A percentile compares a stretch with the other conserved stretches of the same genome.
phyloP scores from a whole-genome alignment of 2,113 vertebrate species.

The Pica pica region DNA sequence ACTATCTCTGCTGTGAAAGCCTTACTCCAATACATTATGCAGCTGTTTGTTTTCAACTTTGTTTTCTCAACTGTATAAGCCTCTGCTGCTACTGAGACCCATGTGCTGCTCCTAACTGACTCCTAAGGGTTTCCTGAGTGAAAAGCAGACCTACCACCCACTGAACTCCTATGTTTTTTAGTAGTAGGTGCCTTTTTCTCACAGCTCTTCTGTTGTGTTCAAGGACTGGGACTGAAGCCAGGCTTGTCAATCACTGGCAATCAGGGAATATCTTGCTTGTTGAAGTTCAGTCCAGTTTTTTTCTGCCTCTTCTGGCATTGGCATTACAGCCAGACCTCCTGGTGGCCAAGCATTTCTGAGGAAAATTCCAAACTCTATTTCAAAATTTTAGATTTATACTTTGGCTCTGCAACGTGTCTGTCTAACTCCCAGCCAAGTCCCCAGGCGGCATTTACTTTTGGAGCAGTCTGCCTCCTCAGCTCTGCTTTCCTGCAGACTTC shows the following conservation, averaged over 20 bases:
- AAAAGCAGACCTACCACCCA: not conserved
- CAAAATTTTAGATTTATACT: constrained; percentile 53
- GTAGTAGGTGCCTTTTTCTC: not conserved
- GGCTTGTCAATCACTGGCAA: not conserved
- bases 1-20: constrained; percentile 42
- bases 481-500: constrained; percentile 39
- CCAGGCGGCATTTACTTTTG: constrained; percentile 43
- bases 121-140: not conserved
- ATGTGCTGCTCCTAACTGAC: not conserved
- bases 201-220: not conserved
- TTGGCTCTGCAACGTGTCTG: not conserved
- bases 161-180: not conserved
- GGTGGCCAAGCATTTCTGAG: not conserved
- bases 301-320: constrained; percentile 10
- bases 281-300: constrained; percentile 26
- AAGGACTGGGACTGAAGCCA: not conserved
- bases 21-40: constrained; percentile 43
- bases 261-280: not conserved
- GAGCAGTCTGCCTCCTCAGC: constrained; percentile 9
- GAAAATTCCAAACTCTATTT: constrained; percentile 60
- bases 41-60: constrained; percentile 64
- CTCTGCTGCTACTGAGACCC: constrained; percentile 31
- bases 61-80: constrained; percentile 53
- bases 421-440: constrained; percentile 39
- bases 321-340: constrained; percentile 19